Percentiles rank a stretch among this genome's conserved stretches.
Conservation (phyloP, 2,888 invertebrate species). For the Xylota segnis region DNA sequence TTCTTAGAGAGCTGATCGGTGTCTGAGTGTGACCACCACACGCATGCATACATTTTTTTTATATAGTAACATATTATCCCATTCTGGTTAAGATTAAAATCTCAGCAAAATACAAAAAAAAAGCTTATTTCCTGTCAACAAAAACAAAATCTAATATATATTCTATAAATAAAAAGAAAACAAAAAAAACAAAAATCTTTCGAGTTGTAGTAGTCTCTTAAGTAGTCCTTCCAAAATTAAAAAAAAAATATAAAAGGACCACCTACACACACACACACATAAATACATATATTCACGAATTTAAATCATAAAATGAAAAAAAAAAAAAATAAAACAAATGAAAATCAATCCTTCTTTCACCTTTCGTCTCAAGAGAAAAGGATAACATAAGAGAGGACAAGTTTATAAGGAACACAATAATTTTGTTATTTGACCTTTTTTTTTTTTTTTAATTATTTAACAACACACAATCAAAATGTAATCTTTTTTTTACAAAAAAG, state of each 20-base stretch:
- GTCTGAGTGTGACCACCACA: conserved; percentile 57
- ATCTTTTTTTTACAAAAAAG: conserved; percentile 40
- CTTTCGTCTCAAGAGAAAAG: conserved; percentile 74
- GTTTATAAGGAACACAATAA: conserved; percentile 26
- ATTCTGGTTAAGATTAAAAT: conserved; percentile 57
- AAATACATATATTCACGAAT: conserved; percentile 69
- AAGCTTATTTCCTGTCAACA: conserved; percentile 64
- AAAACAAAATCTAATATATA: conserved; percentile 30
- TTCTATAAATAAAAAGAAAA: conserved; percentile 16
- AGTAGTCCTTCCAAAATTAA: conserved; percentile 38
- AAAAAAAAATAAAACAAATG: too few relatives aligned
- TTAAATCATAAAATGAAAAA: conserved; percentile 73
- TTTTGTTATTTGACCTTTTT: conserved; percentile 15
- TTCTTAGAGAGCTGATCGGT: conserved; percentile 69
- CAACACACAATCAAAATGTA: conserved; percentile 69
- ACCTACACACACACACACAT: conserved; percentile 37
- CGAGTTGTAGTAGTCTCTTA: conserved; percentile 67
- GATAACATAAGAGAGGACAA: conserved; percentile 75
- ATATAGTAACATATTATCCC: conserved; percentile 54
- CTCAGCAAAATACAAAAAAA: conserved; percentile 39
- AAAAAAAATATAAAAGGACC: conserved; percentile 20
- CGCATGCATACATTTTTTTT: conserved; percentile 41
- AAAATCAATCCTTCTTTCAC: conserved; percentile 71
- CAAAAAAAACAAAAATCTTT: conserved; percentile 1
- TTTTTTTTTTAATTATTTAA: conserved; percentile 31